These are phyloP conservation scores for Aplysina aerophoba DNA, from an alignment of 37 sponge, comb jelly and placozoan species.

Conservation along the genomic window DNA sequence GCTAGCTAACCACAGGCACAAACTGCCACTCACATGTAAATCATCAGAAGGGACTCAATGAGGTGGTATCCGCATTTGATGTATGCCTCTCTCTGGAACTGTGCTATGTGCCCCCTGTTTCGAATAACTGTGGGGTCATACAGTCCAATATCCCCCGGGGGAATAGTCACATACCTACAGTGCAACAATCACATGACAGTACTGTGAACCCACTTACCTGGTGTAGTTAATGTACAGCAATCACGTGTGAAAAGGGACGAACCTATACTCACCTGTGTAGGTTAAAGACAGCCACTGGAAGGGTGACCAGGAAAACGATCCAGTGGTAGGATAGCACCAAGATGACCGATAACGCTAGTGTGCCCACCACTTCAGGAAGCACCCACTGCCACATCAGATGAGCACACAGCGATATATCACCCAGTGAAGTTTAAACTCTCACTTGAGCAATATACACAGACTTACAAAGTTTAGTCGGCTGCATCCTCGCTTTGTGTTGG, in stretches of 20 bases:
- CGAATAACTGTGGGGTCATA: constrained; percentile 94
- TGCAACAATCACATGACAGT: background rate
- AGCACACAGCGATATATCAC: background rate
- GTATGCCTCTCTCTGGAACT: constrained; percentile 80
- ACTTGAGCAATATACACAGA: background rate
- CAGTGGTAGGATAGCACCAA: constrained; percentile 79
- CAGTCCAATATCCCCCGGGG: constrained; percentile 74
- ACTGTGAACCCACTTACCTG: background rate
- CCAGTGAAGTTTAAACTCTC: background rate
- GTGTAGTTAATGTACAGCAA: background rate
- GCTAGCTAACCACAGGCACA: no score
- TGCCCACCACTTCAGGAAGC: constrained; percentile 72
- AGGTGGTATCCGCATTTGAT: constrained; percentile 84
- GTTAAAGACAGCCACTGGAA: constrained; percentile 60
- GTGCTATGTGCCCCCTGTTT: constrained; percentile 70
- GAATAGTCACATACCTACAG: constrained; percentile 69
- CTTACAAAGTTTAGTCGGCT: constrained; percentile 75
- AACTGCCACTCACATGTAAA: constrained; percentile 67
- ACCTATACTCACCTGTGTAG: constrained; percentile 61
- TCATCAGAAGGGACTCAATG: constrained; percentile 68
- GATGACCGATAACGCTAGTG: constrained; percentile 55
- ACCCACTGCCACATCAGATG: constrained; percentile 64
- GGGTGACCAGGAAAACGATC: constrained; percentile 65
- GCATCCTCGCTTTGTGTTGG: constrained; percentile 85
- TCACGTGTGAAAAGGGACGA: background rate